These are phyloP conservation scores for Lithobius niger DNA, from an alignment of 1,140 invertebrate genomes.

Conservation along the genomic window DNA sequence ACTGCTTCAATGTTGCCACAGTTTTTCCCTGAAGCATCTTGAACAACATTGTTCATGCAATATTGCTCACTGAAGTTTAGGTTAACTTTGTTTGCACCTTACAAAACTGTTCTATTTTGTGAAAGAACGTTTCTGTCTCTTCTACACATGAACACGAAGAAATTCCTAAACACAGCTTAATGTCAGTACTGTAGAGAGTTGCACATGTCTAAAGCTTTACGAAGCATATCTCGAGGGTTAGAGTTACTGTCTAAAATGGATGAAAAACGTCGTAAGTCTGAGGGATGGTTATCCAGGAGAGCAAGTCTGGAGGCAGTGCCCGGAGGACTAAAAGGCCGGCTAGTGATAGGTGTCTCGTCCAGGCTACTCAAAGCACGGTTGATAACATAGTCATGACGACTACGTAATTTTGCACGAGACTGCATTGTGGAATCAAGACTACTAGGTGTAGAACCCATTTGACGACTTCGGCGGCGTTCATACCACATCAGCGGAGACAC, in stretches of 20 bases:
- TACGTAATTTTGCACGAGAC: not conserved
- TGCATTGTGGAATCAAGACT: not conserved
- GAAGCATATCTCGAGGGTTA: not conserved
- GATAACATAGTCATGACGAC: constrained; percentile 3
- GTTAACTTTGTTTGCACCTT: too few relatives aligned
- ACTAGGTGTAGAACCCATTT: too few relatives aligned
- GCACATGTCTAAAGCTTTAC: constrained; percentile 3
- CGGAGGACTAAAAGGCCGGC: not conserved
- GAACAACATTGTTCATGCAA: too few relatives aligned
- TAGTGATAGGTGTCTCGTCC: not conserved
- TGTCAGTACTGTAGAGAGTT: constrained; percentile 6
- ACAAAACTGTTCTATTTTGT: too few relatives aligned
- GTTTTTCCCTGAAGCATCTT: too few relatives aligned
- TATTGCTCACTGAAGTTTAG: too few relatives aligned
- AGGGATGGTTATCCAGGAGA: not conserved
- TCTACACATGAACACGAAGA: too few relatives aligned
- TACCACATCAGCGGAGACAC: too few relatives aligned
- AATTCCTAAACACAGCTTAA: too few relatives aligned
- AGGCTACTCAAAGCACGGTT: not conserved
- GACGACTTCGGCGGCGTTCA: too few relatives aligned
- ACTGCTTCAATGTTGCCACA: too few relatives aligned
- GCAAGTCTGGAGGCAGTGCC: not conserved
- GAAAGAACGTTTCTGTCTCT: too few relatives aligned
- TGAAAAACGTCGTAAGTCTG: not conserved
- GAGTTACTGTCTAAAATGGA: not conserved